Base-by-base conservation (phyloP, 1,140 invertebrate genomes). In the Steinernema khuongi region DNA sequence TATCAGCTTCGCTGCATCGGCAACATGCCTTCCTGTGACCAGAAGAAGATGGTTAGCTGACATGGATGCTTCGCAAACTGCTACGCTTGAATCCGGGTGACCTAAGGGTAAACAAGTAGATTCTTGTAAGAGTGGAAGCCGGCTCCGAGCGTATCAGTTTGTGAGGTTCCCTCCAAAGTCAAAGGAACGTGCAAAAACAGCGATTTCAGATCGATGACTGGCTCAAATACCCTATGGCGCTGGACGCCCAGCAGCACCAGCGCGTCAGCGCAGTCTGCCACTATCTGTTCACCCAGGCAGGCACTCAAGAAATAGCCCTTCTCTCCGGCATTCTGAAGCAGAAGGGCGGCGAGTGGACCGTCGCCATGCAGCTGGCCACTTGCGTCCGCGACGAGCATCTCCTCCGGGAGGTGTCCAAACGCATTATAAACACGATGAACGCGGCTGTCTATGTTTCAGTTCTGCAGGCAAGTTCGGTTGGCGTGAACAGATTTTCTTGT, bases 211-310 rank as follows among this genome's bases (percentile, higher is more conserved):
- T 82, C 19, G 44, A 66, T 30, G 73, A 76, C 74, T 84, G 83
- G 83, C 71, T 84, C 7, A 50, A 50, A 17, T 71, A 74, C 30
- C 80, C 79, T 17, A 79, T 74, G 31, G 78, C 80, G n/a, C 67
- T 81, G 33, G 72, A 77, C 26, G 77, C 78, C 31, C 81, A 85
- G 50, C 74, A 85, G 31, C 79, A 84, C 72, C 82, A 85, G 72
- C 82, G 83, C 41, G 50, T 83, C 41, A 82, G 80, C n/a, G 82
- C 82, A 26, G 77, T 84, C 31, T 84, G 83, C 68, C 80, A 85
- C 77, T 78, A 78, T 68, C 68, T 84, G 28, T 85, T 78, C 43
- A 78, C 77, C n/a, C 74, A 85, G 33, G 72, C 74, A 28, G 78
- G 79, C 19, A 72, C 72, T 18, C 41, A 79, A 17, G 81, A 83